Conservation (phyloP, 2,797 vertebrate genomes). For the Myiothlypis chrysogaster region DNA sequence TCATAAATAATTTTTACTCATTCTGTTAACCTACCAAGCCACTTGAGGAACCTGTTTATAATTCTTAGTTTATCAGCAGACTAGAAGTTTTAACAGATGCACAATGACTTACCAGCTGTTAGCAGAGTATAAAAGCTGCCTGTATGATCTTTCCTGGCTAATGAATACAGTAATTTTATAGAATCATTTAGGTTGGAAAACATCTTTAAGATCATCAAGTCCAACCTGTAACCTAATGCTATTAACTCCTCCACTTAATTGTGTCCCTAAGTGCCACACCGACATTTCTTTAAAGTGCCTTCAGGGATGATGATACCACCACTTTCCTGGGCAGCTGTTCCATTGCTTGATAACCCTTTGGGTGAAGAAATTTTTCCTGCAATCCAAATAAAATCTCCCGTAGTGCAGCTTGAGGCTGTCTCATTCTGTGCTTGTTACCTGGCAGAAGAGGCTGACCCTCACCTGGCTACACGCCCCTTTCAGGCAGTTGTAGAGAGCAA, state of each 20-base stretch:
- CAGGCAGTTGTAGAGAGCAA: background rate
- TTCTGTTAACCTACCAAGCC: background rate
- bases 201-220: background rate
- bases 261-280: background rate
- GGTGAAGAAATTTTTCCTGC: background rate
- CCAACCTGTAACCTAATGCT: background rate
- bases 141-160: background rate
- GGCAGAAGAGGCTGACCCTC: background rate
- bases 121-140: background rate
- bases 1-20: background rate
- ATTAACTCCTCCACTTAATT: background rate
- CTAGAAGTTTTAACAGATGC: background rate
- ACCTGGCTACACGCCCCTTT: rapidly evolving
- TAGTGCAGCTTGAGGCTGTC: background rate
- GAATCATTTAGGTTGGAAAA: background rate
- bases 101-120: background rate
- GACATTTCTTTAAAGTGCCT: background rate
- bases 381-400: background rate
- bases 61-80: background rate
- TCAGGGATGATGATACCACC: background rate
- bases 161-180: background rate
- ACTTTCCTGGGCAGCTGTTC: background rate
- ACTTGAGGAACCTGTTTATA: background rate
- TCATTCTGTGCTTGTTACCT: background rate
- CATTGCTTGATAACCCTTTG: rapidly evolving